These are phyloP conservation scores for Pogonomyrmex californicus DNA, from an alignment of 1,140 invertebrate genomes.

Conservation along the genomic window DNA sequence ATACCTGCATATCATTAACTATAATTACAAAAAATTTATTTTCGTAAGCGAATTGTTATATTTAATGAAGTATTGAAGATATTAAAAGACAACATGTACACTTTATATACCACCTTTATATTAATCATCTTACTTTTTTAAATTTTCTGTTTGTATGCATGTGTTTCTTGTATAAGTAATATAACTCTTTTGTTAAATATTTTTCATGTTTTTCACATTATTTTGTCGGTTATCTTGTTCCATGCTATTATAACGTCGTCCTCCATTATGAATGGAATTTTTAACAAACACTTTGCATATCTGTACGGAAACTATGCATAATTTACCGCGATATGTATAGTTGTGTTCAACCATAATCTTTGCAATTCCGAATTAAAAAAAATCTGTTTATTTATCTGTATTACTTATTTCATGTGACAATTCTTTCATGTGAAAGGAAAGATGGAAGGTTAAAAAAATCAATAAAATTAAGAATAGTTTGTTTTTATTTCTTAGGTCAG, in stretches of 20 bases:
- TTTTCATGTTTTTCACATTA: neutral
- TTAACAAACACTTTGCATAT: neutral
- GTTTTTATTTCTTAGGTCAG: constrained; percentile 69
- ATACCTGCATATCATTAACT: neutral
- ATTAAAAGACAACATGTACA: neutral
- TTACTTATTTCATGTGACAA: neutral
- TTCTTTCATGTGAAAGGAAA: neutral
- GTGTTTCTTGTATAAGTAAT: neutral
- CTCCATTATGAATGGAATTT: constrained; percentile 21
- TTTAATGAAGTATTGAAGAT: neutral
- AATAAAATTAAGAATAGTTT: constrained; percentile 67
- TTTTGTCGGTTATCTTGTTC: neutral
- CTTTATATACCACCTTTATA: neutral
- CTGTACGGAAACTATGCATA: neutral
- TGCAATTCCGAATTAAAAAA: neutral
- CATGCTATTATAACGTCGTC: neutral
- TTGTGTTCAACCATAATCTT: neutral
- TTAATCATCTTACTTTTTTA: neutral
- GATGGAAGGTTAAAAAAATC: neutral
- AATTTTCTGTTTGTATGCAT: neutral
- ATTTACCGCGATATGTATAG: neutral
- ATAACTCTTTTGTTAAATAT: neutral
- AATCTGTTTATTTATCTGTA: neutral
- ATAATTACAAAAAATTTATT: neutral
- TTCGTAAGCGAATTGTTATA: neutral